Evolutionary conservation across 2,797 vertebrate species (phyloP).

Genomic region (Luscinia luscinia): DNA sequence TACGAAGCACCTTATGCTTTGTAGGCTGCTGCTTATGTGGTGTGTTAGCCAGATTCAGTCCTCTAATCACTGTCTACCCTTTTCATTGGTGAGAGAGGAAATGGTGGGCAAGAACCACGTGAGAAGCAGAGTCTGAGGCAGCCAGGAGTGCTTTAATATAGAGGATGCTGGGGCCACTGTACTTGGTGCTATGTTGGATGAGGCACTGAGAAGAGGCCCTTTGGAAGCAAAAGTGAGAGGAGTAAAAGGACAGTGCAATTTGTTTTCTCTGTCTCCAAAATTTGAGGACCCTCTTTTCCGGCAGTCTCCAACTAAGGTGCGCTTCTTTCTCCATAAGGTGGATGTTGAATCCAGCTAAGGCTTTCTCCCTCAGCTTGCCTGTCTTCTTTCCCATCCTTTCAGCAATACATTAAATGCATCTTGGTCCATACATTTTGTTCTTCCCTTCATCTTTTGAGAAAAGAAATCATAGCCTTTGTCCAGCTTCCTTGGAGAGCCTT

Average conservation of each 20-base stretch:
- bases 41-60: not conserved
- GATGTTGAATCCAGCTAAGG: not conserved
- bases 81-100: not conserved
- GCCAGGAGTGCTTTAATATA: not conserved
- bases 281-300: not conserved
- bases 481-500: not conserved
- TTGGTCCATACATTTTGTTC: not conserved
- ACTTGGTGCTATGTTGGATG: not conserved
- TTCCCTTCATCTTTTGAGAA: not conserved
- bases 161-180: not conserved
- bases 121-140: not conserved
- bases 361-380: not conserved
- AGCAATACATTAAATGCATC: not conserved
- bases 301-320: not conserved
- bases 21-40: not conserved
- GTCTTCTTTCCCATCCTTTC: not conserved
- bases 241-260: not conserved
- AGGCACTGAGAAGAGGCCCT: not conserved
- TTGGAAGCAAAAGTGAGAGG: not conserved
- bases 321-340: not conserved
- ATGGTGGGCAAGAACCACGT: not conserved
- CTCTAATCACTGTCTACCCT: not conserved
- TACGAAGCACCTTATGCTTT: not conserved
- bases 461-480: not conserved
- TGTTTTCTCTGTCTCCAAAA: not conserved